Conservation (phyloP, 2,113 vertebrate genomes). For the Passer domesticus region DNA sequence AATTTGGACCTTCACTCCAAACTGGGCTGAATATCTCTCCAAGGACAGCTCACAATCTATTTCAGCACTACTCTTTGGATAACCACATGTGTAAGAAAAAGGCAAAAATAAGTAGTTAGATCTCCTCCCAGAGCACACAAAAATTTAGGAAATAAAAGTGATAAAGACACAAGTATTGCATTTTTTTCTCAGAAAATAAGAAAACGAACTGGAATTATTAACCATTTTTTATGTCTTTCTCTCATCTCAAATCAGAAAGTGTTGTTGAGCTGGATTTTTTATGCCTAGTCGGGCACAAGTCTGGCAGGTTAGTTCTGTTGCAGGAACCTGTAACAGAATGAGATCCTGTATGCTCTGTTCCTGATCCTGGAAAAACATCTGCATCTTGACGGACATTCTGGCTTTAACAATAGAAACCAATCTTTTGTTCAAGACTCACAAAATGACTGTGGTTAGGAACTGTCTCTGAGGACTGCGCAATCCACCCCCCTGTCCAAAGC, state of each 20-base stretch:
- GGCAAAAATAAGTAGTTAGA: not conserved
- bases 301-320: not conserved
- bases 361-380: not conserved
- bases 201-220: not conserved
- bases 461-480: not conserved
- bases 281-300: accelerated
- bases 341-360: not conserved
- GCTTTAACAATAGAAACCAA: not conserved
- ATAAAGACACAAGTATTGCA: not conserved
- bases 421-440: not conserved
- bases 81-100: not conserved
- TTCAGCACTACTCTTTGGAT: not conserved
- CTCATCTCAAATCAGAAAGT: not conserved
- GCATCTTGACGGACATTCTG: not conserved
- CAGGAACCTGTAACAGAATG: not conserved
- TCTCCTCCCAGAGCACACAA: not conserved
- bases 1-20: not conserved
- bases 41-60: not conserved
- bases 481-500: not conserved
- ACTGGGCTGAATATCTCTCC: not conserved
- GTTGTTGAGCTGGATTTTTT: not conserved
- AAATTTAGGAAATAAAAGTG: not conserved
- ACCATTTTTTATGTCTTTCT: not conserved
- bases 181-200: not conserved
- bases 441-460: not conserved